Conservation (phyloP, 2,888 invertebrate genomes). For the Psylliodes chrysocephalus region DNA sequence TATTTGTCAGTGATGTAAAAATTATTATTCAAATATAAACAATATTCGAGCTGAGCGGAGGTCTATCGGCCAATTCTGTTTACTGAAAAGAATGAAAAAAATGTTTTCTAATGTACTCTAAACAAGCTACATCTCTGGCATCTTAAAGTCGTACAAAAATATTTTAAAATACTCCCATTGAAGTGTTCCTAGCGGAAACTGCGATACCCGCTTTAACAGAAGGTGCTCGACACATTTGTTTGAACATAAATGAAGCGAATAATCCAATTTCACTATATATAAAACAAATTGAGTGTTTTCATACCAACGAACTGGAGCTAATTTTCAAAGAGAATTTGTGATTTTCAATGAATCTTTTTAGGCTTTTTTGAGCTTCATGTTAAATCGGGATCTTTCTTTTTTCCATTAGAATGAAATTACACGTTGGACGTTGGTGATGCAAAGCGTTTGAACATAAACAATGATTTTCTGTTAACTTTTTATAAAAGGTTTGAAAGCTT, state of each 20-base stretch:
- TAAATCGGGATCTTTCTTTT: constrained; percentile 1
- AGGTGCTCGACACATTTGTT: constrained; percentile 17
- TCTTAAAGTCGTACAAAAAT: too few species aligned
- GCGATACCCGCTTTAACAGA: too few species aligned
- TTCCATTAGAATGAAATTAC: constrained; percentile 18
- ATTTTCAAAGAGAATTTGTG: constrained; percentile 28
- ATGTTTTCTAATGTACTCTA: too few species aligned
- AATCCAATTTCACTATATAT: constrained; percentile 15
- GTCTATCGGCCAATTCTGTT: too few species aligned
- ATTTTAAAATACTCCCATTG: too few species aligned
- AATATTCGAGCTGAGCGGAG: too few species aligned
- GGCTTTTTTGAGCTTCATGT: neutral
- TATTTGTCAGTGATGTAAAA: too few species aligned
- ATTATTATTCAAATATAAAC: too few species aligned
- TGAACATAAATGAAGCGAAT: constrained; percentile 15
- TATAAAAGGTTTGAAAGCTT: neutral
- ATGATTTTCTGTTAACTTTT: neutral
- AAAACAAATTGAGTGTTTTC: constrained; percentile 29
- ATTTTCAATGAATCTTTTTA: constrained; percentile 25
- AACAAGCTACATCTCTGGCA: too few species aligned
- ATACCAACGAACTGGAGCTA: constrained; percentile 26
- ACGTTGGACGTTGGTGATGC: constrained; percentile 1
- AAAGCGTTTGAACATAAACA: neutral
- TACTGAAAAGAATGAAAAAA: too few species aligned
- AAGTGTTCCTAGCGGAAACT: too few species aligned